Conservation (phyloP, 2,113 vertebrate genomes). For the Zootoca vivipara region DNA sequence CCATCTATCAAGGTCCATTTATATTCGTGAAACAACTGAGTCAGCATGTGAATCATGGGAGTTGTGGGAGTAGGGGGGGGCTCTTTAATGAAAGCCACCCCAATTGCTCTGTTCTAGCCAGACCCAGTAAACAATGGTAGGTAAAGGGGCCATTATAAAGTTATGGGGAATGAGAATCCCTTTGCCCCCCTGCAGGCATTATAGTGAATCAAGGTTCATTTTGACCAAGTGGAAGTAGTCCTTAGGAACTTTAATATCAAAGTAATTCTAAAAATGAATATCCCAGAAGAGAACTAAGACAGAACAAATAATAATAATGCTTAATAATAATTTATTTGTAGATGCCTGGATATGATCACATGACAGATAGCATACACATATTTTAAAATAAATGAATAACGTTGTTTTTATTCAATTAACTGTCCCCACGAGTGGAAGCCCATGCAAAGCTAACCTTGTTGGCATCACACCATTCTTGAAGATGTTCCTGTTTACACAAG, state of each 20-base stretch:
- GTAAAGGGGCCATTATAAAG: not conserved
- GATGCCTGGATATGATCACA: no score
- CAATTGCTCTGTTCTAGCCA: not conserved
- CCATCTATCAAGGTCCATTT: not conserved
- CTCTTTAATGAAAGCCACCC: not conserved
- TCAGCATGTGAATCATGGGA: not conserved
- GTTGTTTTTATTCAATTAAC: no score
- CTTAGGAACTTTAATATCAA: not conserved
- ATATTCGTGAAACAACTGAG: not conserved
- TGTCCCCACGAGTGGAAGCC: no score
- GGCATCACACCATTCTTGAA: no score
- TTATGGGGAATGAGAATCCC: not conserved
- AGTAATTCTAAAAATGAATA: not conserved
- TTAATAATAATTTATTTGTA: no score
- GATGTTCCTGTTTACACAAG: no score
- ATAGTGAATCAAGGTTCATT: not conserved
- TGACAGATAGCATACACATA: no score
- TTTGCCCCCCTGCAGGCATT: not conserved
- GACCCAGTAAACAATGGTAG: no score
- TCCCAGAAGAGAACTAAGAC: not conserved
- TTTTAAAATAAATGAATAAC: no score
- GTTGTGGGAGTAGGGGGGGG: not conserved
- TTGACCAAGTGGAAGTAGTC: not conserved
- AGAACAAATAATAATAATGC: not conserved
- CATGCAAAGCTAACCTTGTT: no score